Conservation (phyloP, 2,888 invertebrate genomes). For the Phytoseiulus persimilis region DNA sequence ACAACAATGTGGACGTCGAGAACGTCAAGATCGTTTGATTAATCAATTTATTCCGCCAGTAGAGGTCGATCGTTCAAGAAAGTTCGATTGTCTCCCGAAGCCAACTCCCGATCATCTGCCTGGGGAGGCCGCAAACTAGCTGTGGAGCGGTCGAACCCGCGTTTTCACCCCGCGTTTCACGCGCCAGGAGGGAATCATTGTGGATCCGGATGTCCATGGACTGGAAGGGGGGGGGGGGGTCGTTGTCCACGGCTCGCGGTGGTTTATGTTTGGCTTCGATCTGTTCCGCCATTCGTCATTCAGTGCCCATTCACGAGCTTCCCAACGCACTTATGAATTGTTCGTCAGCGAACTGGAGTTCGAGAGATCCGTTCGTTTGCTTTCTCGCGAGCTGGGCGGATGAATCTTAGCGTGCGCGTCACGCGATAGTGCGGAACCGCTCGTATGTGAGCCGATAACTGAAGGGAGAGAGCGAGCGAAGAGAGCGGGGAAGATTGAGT, state of each 20-base stretch:
- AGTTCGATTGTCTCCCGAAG: not conserved
- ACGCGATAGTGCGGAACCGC: not conserved
- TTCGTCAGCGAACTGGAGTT: not conserved
- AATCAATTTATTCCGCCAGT: not conserved
- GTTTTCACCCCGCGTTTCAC: too few species aligned
- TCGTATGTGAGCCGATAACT: not conserved
- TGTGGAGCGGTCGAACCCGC: too few species aligned
- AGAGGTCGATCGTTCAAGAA: not conserved
- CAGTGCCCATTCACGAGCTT: too few species aligned
- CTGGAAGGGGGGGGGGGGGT: too few species aligned
- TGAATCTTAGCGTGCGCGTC: not conserved
- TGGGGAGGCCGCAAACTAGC: too few species aligned
- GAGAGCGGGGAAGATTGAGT: not conserved
- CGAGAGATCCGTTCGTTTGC: not conserved
- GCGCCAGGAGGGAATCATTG: too few species aligned
- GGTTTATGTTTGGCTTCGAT: too few species aligned
- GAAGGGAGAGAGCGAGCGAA: not conserved
- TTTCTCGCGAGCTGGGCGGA: not conserved
- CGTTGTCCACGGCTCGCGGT: too few species aligned
- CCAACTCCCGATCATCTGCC: not conserved
- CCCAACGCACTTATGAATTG: too few species aligned
- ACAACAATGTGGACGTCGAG: not conserved
- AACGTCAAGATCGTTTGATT: not conserved
- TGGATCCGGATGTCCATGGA: too few species aligned
- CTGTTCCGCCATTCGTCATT: too few species aligned